Percentiles rank a stretch among this genome's conserved stretches.
Conservation (phyloP, 2,888 invertebrate genomes). For the Eumacrocentrus americanus region DNA sequence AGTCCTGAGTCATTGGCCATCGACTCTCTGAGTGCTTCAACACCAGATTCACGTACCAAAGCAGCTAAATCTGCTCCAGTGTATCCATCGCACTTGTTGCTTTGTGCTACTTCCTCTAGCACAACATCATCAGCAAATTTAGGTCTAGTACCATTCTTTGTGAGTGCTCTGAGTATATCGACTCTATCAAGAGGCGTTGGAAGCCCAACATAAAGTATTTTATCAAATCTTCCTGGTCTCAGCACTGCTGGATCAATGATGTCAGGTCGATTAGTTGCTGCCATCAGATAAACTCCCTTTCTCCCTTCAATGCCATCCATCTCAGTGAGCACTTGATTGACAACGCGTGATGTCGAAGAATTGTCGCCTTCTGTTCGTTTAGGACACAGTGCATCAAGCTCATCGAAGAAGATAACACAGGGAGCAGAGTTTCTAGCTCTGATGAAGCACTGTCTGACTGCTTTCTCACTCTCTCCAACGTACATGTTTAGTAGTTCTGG, state of each 20-base stretch:
- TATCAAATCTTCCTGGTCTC: constrained; percentile 88
- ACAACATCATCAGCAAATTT: constrained; percentile 77
- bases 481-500: constrained; percentile 99
- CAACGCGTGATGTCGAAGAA: constrained; percentile 82
- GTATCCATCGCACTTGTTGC: constrained; percentile 75
- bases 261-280: constrained; percentile 95
- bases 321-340: constrained; percentile 96
- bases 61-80: constrained; percentile 95
- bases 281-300: constrained; percentile 92
- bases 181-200: constrained; percentile 79
- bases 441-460: constrained; percentile 94
- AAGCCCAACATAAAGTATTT: constrained; percentile 88
- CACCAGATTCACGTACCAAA: constrained; percentile 85
- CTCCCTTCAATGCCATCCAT: constrained; percentile 97
- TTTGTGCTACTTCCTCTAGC: constrained; percentile 72
- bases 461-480: constrained; percentile 97
- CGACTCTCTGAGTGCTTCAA: constrained; percentile 78
- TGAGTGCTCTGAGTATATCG: constrained; percentile 88
- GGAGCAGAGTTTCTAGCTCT: constrained; percentile 94
- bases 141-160: constrained; percentile 86
- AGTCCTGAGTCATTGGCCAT: constrained; percentile 65
- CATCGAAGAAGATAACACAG: constrained; percentile 99
- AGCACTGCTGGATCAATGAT: constrained; percentile 96
- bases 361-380: constrained; percentile 79
- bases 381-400: constrained; percentile 95